These are phyloP conservation scores for Siphlonurus alternatus DNA, from an alignment of 2,888 invertebrate genomes.

Conservation along the genomic window DNA sequence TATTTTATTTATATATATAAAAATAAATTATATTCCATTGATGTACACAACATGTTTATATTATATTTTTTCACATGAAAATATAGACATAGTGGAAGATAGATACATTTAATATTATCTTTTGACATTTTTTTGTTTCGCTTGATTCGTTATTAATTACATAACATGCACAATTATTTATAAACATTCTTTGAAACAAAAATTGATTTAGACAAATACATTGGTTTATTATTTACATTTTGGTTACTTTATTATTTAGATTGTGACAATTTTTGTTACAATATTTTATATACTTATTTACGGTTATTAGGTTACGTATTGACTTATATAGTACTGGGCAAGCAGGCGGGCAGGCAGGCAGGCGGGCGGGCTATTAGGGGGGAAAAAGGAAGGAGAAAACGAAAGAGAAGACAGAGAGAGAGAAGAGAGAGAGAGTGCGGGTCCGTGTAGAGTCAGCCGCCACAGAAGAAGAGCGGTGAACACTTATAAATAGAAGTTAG, in stretches of 20 bases:
- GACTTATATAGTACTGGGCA: not conserved
- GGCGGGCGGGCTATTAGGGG: not conserved
- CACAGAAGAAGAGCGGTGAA: not conserved
- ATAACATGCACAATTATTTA: not conserved
- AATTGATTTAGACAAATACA: not conserved
- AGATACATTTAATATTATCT: too few relatives aligned
- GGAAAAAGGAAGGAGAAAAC: not conserved
- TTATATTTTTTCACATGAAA: too few relatives aligned
- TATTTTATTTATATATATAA: too few relatives aligned
- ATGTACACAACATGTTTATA: too few relatives aligned
- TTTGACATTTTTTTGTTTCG: too few relatives aligned
- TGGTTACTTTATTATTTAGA: not conserved
- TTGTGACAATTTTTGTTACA: not conserved
- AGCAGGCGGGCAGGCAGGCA: not conserved
- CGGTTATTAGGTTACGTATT: not conserved
- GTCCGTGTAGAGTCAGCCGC: not conserved
- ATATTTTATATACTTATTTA: not conserved
- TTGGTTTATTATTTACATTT: not conserved
- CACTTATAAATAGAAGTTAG: not conserved
- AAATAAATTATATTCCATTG: too few relatives aligned
- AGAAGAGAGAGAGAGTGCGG: conserved; percentile 1
- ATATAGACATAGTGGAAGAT: too few relatives aligned
- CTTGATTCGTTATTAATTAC: too few relatives aligned
- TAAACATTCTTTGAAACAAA: not conserved
- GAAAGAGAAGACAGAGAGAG: not conserved